phyloP scores from a whole-genome alignment of 2,113 vertebrate species.

The Trogon melanurus region DNA sequence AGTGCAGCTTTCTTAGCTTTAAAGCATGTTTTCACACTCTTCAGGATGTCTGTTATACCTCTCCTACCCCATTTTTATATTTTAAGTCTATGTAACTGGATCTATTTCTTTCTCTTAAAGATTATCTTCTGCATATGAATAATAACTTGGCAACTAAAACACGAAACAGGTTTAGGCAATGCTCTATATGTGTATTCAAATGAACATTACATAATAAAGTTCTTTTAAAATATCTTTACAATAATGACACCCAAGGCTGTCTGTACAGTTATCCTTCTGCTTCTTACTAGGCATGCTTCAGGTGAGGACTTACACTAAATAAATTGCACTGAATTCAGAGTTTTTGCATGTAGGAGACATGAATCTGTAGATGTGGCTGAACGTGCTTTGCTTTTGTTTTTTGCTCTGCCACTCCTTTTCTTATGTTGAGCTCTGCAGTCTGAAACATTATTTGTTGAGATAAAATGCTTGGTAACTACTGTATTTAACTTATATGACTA shows the following conservation, averaged over 20 bases:
- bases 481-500: not conserved
- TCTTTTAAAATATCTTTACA: not conserved
- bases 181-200: not conserved
- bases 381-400: not conserved
- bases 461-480: not conserved
- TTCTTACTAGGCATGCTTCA: not conserved
- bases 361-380: not conserved
- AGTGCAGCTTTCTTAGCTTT: not conserved
- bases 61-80: not conserved
- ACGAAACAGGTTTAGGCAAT: not conserved
- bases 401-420: not conserved
- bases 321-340: not conserved
- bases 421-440: not conserved
- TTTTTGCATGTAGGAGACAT: not conserved
- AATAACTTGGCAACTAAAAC: conserved; percentile 6
- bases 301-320: not conserved
- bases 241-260: not conserved
- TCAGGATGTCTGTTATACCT: not conserved
- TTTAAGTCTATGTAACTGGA: not conserved
- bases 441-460: not conserved
- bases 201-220: not conserved
- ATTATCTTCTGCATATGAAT: not conserved
- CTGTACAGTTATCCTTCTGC: not conserved
- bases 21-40: not conserved
- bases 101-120: not conserved